Evolutionary conservation across 2,888 invertebrate species (phyloP).

Genomic region (Andrena praecox): DNA sequence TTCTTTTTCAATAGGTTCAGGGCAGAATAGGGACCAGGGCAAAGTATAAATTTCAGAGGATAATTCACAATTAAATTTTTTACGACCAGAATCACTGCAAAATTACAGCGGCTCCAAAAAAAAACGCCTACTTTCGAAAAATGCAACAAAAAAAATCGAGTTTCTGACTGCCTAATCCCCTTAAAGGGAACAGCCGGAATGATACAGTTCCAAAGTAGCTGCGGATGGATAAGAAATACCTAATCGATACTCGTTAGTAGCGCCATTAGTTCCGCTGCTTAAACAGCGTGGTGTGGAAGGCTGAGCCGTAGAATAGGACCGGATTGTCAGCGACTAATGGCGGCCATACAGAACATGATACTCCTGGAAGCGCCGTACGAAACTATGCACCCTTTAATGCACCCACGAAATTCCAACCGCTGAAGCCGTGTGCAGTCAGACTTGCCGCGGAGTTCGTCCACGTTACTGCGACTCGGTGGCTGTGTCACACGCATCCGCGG

Average conservation of each 20-base stretch:
- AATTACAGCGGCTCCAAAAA: too few relatives aligned
- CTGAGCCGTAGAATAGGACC: background rate
- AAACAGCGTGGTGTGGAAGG: background rate
- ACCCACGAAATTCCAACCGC: constrained; percentile 2
- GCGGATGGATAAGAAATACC: background rate
- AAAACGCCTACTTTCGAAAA: too few relatives aligned
- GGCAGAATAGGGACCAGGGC: too few relatives aligned
- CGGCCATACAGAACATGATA: constrained; percentile 21
- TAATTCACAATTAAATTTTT: too few relatives aligned
- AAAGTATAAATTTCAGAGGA: too few relatives aligned
- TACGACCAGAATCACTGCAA: too few relatives aligned
- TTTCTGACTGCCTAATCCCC: too few relatives aligned
- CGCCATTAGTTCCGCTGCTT: background rate
- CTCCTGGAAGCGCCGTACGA: background rate
- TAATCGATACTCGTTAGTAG: constrained; percentile 5
- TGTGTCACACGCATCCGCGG: background rate
- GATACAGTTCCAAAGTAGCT: background rate
- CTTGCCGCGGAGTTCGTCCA: constrained; percentile 4
- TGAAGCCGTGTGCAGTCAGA: constrained; percentile 22
- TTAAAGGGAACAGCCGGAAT: too few relatives aligned
- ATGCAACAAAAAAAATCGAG: too few relatives aligned
- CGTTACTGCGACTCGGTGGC: background rate
- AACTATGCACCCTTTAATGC: constrained; percentile 2
- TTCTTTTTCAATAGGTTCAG: too few relatives aligned
- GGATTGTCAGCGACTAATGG: constrained; percentile 29